Conservation (phyloP, 2,113 vertebrate species). For the Plecotus auritus region DNA sequence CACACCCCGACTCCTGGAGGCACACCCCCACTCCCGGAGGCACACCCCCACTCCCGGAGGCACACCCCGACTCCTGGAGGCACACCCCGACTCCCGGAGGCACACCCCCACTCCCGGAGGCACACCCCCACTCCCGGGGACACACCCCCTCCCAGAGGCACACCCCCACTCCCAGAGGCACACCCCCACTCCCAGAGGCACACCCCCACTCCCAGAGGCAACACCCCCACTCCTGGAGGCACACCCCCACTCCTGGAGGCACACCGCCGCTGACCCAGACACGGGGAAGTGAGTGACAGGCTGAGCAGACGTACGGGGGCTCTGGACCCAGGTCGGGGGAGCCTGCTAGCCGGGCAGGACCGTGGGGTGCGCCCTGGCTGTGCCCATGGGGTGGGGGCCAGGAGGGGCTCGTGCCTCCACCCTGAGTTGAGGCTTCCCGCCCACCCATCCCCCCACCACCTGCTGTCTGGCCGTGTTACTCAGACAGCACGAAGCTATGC, state of each 20-base stretch:
- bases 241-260: not conserved
- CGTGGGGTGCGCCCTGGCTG: not conserved
- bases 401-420: not conserved
- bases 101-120: not conserved
- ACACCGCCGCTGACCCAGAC: rapidly evolving
- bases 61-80: too few species aligned
- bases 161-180: not conserved
- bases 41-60: rapidly evolving
- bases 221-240: not conserved
- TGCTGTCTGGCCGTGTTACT: not conserved
- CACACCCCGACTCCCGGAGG: not conserved
- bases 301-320: not conserved
- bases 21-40: not conserved
- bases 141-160: rapidly evolving
- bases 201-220: too few species aligned
- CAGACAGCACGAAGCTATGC: not conserved
- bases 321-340: not conserved
- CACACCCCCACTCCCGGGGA: not conserved
- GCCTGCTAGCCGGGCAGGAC: not conserved
- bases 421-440: not conserved
- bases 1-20: rapidly evolving
- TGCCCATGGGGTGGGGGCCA: rapidly evolving
- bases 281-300: not conserved
- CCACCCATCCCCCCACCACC: not conserved
- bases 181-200: not conserved